Base-by-base conservation (phyloP, 2,888 invertebrate genomes). In the Leucophora obtusa region DNA sequence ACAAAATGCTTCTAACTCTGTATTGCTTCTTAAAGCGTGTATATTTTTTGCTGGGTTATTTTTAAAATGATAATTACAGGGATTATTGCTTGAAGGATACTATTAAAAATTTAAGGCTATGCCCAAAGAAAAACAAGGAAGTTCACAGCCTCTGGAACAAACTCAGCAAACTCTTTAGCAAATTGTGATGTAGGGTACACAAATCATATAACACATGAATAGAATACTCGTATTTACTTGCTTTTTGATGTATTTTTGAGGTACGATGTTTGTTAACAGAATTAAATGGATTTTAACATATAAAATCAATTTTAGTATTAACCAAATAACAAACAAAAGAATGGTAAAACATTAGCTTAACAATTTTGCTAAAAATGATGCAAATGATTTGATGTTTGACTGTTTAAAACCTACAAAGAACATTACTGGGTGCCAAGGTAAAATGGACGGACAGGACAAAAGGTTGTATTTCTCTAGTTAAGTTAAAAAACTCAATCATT, bases 201-300 rank as follows among this genome's bases (percentile, higher is more conserved):
- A 47, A 3, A n/a, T n/a, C 14, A 14, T n/a, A n/a, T 6, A 38
- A 38, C 6, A 38, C 6, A 11, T 28, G 28, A n/a, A 1, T n/a
- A n/a, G 6, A 47, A 47, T 47, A 47, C n/a, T 47, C n/a, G 2
- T 54, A 38, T 76, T 51, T 70, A 33, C 62, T 21, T 54, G 58
- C 33, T 70, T 65, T 33, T 63, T 33, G 58, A 77, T 65, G 63
- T 58, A 77, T 77, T 70, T 76, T 76, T 56, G 69, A 59, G 63
- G 28, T 35, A 35, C 38, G 43, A 58, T 78, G 78, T 73, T 78
- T 73, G 72, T 50, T 72, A 62, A 79, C 68, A 15, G 54, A 73
- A 69, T 73, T 79, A 79, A 79, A 79, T 79, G 78, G 63, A 79
- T 73, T 79, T 69, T 68, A 79, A 79, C 72, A 79, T 79, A 79